A percentile compares a stretch with the other conserved stretches of the same genome.
Conservation (phyloP, 2,797 vertebrate species). For the Betta splendens region DNA sequence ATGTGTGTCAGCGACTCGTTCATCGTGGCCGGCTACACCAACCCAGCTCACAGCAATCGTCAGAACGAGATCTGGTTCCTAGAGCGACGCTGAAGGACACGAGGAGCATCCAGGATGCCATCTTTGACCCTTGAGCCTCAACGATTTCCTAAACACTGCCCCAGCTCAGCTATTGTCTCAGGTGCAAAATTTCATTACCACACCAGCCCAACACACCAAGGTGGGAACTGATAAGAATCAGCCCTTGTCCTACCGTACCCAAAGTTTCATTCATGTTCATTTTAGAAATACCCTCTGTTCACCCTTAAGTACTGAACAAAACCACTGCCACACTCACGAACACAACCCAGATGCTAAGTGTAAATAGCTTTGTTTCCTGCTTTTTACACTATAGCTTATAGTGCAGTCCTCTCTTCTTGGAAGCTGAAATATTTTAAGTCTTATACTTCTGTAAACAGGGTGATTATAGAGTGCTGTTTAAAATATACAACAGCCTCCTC, state of each 20-base stretch:
- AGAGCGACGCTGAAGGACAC: conserved; percentile 73
- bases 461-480: conserved; percentile 21
- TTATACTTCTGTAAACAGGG: conserved; percentile 10
- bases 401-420: conserved; percentile 9
- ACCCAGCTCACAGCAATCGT: conserved; percentile 84
- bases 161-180: conserved; percentile 54
- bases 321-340: conserved; percentile 38
- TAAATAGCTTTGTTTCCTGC: conserved; percentile 33
- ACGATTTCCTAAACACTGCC: conserved; percentile 57
- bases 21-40: conserved; percentile 90
- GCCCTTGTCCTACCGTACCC: conserved; percentile 21
- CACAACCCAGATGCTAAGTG: conserved; percentile 15
- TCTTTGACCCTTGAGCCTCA: conserved; percentile 31
- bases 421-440: conserved; percentile 15
- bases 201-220: conserved; percentile 46
- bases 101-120: background rate
- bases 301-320: conserved; percentile 14
- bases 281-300: conserved; percentile 17
- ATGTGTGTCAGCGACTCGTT: conserved; percentile 81
- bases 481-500: conserved; percentile 26
- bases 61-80: conserved; percentile 92
- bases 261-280: conserved; percentile 18
- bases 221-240: conserved; percentile 9
- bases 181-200: conserved; percentile 45
- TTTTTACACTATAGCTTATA: conserved; percentile 3